Conservation (phyloP, 2,113 vertebrate genomes). For the Poeciliopsis prolifica region DNA sequence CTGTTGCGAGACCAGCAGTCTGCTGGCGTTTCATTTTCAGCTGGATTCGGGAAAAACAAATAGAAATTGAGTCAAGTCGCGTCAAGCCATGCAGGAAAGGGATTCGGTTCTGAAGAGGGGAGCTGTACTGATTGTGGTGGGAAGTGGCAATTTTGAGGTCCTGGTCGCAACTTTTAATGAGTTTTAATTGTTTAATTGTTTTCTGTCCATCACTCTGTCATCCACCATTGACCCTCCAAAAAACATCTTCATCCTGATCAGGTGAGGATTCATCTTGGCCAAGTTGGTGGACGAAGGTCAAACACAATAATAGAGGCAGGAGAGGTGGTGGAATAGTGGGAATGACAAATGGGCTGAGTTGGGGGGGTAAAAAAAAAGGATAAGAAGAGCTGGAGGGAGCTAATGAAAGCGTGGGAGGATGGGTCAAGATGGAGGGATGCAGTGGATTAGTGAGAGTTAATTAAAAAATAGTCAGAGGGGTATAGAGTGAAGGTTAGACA, state of each 20-base stretch:
- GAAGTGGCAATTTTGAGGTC: too few relatives aligned
- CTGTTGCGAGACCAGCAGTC: background rate
- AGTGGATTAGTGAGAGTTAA: conserved; percentile 61
- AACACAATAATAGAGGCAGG: conserved; percentile 5
- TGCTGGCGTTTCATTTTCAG: background rate
- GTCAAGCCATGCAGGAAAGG: background rate
- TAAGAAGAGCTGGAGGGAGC: conserved; percentile 14
- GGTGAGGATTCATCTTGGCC: conserved; percentile 1
- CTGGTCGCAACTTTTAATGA: too few relatives aligned
- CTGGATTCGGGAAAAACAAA: background rate
- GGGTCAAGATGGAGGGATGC: conserved; percentile 40
- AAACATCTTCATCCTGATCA: conserved; percentile 12
- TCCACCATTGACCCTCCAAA: background rate
- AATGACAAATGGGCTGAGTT: conserved; percentile 30
- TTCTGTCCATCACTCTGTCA: background rate
- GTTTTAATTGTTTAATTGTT: background rate
- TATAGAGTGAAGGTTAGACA: conserved; percentile 39
- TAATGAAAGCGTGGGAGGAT: conserved; percentile 53
- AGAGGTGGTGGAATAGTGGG: background rate
- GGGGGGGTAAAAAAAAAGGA: background rate
- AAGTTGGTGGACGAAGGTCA: background rate
- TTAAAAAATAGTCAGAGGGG: conserved; percentile 47
- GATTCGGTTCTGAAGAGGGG: background rate
- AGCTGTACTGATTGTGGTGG: background rate
- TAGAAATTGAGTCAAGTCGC: too few relatives aligned